Evolutionary conservation across 64 coral and sea anemone genomes (phyloP).

Genomic region (Montipora cactus): DNA sequence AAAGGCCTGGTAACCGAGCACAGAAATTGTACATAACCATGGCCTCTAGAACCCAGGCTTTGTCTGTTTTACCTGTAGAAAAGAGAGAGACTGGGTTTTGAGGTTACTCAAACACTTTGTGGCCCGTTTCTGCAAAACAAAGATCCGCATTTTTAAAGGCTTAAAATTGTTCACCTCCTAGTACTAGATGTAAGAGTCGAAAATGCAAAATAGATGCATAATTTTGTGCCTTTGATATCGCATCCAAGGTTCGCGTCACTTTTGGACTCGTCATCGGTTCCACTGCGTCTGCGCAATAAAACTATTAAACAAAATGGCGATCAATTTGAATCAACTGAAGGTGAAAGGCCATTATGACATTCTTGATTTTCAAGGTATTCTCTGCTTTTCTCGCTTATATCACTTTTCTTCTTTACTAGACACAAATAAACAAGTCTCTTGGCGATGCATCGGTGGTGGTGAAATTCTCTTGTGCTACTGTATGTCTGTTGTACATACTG

Average conservation of each 20-base stretch:
- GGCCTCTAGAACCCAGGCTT: no score
- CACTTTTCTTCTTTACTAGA: slow-evolving; percentile 26
- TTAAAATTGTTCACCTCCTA: no score
- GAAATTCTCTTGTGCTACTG: slow-evolving; percentile 74
- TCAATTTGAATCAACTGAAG: slow-evolving; percentile 74
- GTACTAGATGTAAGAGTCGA: no score
- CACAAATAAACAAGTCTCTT: slow-evolving; percentile 78
- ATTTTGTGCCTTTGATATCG: no score
- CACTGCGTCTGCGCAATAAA: slow-evolving; percentile 32
- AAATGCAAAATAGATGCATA: no score
- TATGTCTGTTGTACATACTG: slow-evolving; percentile 67
- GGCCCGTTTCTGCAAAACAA: no score
- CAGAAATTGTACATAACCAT: no score
- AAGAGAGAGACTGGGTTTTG: no score
- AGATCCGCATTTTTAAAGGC: no score
- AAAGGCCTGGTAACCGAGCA: no score
- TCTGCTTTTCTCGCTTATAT: background rate
- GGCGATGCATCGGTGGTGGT: slow-evolving; percentile 88
- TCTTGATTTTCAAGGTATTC: background rate
- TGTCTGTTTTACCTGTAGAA: no score
- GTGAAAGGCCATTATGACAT: slow-evolving; percentile 11
- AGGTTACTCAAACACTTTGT: no score
- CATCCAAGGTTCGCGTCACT: slow-evolving; percentile 1
- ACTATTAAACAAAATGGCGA: slow-evolving; percentile 72
- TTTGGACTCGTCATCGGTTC: slow-evolving; percentile 41